phyloP scores from a whole-genome alignment of 1,140 invertebrate genomes.

The Macrobrachium nipponense region DNA sequence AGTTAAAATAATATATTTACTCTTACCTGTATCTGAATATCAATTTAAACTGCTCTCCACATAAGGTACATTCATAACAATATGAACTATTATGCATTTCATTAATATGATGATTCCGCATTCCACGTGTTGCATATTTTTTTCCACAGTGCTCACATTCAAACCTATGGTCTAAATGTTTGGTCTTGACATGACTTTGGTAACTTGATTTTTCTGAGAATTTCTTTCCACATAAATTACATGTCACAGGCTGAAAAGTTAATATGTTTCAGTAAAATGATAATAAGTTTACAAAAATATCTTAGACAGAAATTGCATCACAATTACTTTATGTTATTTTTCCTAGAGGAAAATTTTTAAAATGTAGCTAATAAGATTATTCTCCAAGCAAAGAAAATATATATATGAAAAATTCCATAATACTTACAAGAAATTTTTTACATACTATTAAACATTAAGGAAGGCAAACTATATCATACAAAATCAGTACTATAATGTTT shows the following conservation, averaged over 20 bases:
- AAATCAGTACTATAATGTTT: too few relatives aligned
- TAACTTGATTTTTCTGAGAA: constrained; percentile 46
- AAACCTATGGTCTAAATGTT: constrained; percentile 40
- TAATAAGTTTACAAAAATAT: too few relatives aligned
- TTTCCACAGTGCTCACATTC: constrained; percentile 49
- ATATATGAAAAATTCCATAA: too few relatives aligned
- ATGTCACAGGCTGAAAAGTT: constrained; percentile 15
- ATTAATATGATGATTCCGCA: constrained; percentile 53
- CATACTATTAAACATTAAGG: too few relatives aligned
- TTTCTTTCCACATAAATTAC: constrained; percentile 48
- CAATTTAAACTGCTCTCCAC: constrained; percentile 51
- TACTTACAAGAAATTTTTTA: too few relatives aligned
- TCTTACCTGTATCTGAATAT: constrained; percentile 51
- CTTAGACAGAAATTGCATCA: too few relatives aligned
- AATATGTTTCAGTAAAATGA: background rate
- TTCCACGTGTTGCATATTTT: constrained; percentile 47
- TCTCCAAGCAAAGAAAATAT: too few relatives aligned
- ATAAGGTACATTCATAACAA: constrained; percentile 43
- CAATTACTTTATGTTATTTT: too few relatives aligned
- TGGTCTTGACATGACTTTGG: constrained; percentile 45
- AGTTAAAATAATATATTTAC: background rate
- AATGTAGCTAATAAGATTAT: too few relatives aligned
- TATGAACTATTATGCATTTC: constrained; percentile 55
- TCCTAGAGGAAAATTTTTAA: too few relatives aligned
- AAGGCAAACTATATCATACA: too few relatives aligned